phyloP scores from a whole-genome alignment of 2,113 vertebrate species.

The Macroglossus sobrinus region DNA sequence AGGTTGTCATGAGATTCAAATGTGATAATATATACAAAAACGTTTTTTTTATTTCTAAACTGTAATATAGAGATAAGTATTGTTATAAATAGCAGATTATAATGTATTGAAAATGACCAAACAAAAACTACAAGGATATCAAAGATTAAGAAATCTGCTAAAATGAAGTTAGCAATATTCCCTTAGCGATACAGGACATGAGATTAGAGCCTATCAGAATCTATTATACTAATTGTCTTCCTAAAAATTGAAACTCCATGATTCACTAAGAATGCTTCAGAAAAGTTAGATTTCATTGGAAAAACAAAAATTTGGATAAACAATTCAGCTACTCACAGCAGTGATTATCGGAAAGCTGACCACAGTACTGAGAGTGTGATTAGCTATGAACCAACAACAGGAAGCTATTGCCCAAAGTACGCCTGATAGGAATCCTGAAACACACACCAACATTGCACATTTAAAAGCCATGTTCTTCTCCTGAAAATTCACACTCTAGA shows the following conservation, averaged over 20 bases:
- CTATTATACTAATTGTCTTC: background rate
- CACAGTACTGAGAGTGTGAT: slow-evolving; percentile 87
- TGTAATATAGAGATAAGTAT: background rate
- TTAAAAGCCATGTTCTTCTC: accelerated
- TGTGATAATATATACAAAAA: background rate
- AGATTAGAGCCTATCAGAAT: background rate
- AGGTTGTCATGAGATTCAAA: background rate
- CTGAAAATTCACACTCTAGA: accelerated
- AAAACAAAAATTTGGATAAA: background rate
- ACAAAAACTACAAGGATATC: background rate
- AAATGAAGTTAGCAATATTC: background rate
- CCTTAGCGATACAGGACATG: too few relatives aligned
- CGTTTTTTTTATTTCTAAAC: background rate
- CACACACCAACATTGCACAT: background rate
- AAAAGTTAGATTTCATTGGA: background rate
- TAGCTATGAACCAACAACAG: slow-evolving; percentile 92
- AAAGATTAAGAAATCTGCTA: background rate
- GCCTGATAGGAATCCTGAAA: slow-evolving; percentile 88
- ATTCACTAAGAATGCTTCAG: background rate
- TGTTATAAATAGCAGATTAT: background rate
- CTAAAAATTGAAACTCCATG: background rate
- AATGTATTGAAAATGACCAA: background rate
- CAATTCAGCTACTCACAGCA: slow-evolving; percentile 84
- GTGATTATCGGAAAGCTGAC: slow-evolving; percentile 91
- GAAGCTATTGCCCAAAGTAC: slow-evolving; percentile 89